A percentile compares a stretch with the other conserved stretches of the same genome.
Evolutionary conservation across 1,140 invertebrate species (phyloP).

Genomic region (Chlorops oryzae): DNA sequence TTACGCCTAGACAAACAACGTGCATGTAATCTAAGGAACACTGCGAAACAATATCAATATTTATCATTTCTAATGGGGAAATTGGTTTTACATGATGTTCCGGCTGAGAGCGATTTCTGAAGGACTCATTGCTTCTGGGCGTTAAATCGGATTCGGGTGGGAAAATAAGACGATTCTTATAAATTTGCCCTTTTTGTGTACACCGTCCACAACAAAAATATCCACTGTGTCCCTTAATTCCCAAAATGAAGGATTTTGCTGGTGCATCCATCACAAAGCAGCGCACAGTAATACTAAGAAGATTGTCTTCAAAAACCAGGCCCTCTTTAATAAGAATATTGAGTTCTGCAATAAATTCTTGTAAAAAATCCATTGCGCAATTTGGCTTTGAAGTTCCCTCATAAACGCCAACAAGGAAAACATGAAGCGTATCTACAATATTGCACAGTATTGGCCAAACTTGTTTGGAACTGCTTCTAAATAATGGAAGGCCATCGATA

Average conservation of each 20-base stretch:
- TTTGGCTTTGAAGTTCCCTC: slow-evolving; percentile 16
- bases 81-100: slow-evolving; percentile 17
- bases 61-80: slow-evolving; percentile 17
- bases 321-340: slow-evolving; percentile 15
- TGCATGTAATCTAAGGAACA: slow-evolving; percentile 18
- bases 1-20: slow-evolving; percentile 19
- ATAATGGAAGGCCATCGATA: slow-evolving; percentile 17
- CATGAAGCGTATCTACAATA: slow-evolving; percentile 14
- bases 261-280: slow-evolving; percentile 18
- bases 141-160: slow-evolving; percentile 1
- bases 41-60: slow-evolving; percentile 15
- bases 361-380: slow-evolving; percentile 17
- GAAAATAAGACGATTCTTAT: slow-evolving; percentile 19
- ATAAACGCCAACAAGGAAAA: slow-evolving; percentile 16
- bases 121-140: slow-evolving; percentile 12
- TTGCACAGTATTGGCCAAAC: slow-evolving; percentile 17
- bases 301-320: slow-evolving; percentile 10
- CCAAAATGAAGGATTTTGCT: slow-evolving; percentile 17
- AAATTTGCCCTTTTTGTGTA: slow-evolving; percentile 15
- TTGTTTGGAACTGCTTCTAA: slow-evolving; percentile 18
- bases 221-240: slow-evolving; percentile 16
- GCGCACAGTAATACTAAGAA: slow-evolving; percentile 11
- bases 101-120: slow-evolving; percentile 15
- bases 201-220: slow-evolving; percentile 15
- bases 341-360: slow-evolving; percentile 17